These are phyloP conservation scores for Tridacna gigas DNA, from an alignment of 2,888 invertebrate species.

Conservation along the genomic window DNA sequence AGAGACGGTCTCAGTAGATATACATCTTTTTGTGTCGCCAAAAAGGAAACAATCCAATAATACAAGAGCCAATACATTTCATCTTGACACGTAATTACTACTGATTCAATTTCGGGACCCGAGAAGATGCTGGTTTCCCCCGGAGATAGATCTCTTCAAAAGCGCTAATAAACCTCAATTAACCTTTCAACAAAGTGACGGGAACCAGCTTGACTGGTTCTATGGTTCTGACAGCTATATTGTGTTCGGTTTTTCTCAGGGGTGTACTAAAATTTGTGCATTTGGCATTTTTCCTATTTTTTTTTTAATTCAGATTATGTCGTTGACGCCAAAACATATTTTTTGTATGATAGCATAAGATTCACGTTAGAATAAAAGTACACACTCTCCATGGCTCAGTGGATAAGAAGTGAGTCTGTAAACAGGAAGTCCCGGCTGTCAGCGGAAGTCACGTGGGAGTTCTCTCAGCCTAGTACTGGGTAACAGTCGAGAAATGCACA, in stretches of 20 bases:
- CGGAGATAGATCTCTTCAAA: slow-evolving; percentile 17
- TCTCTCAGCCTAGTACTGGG: no score
- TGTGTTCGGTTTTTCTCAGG: not conserved
- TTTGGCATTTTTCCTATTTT: not conserved
- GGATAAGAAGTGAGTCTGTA: no score
- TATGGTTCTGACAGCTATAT: not conserved
- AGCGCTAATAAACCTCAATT: slow-evolving; percentile 15
- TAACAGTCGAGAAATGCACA: no score
- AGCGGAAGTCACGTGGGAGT: no score
- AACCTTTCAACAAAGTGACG: not conserved
- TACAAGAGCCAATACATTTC: slow-evolving; percentile 3
- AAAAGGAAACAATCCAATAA: slow-evolving; percentile 19
- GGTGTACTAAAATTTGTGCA: not conserved
- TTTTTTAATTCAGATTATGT: not conserved
- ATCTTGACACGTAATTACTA: slow-evolving; percentile 24
- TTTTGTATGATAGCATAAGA: no score
- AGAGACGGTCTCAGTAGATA: no score
- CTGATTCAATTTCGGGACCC: slow-evolving; percentile 9
- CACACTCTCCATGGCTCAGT: no score
- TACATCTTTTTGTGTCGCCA: not conserved
- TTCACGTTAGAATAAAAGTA: no score
- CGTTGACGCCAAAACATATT: not conserved
- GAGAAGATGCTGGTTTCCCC: not conserved
- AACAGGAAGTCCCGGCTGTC: no score
- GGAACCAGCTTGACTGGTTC: slow-evolving; percentile 19